A percentile compares a stretch with the other conserved stretches of the same genome.
Conservation (phyloP, 1,140 invertebrate genomes). For the Pectinophora gossypiella region DNA sequence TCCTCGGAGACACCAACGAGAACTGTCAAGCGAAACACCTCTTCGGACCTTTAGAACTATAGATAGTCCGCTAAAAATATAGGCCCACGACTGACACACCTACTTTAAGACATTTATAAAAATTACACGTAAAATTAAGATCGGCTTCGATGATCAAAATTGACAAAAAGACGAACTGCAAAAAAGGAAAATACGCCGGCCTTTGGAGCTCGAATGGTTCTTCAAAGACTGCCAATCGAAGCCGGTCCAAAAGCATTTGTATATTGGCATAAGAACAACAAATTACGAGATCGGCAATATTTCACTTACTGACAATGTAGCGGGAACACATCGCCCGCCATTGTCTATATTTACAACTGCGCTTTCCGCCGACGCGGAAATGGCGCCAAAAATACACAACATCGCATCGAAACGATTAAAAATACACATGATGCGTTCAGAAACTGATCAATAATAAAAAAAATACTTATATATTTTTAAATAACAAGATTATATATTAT, state of each 20-base stretch:
- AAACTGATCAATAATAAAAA: slow-evolving; percentile 26
- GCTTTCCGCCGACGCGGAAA: slow-evolving; percentile 26
- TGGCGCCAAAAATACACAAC: slow-evolving; percentile 37
- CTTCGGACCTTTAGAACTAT: slow-evolving; percentile 82
- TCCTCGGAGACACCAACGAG: slow-evolving; percentile 83
- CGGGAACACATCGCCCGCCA: slow-evolving; percentile 3
- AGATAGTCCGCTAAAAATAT: slow-evolving; percentile 7
- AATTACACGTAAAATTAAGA: background rate
- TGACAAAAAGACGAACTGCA: background rate
- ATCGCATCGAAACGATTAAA: slow-evolving; percentile 26
- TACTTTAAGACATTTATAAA: slow-evolving; percentile 8
- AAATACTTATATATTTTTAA: slow-evolving; percentile 9
- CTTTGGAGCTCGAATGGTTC: background rate
- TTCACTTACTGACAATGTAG: background rate
- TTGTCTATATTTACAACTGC: slow-evolving; percentile 34
- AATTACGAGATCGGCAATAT: background rate
- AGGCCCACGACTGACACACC: slow-evolving; percentile 31
- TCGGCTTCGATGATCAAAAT: background rate
- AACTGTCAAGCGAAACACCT: slow-evolving; percentile 84
- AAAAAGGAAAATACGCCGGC: background rate
- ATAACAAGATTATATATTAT: slow-evolving; percentile 3
- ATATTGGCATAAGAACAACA: background rate
- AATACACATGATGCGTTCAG: slow-evolving; percentile 22
- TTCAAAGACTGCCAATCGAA: background rate
- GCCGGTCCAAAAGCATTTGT: background rate